Percentiles rank a stretch among this genome's conserved stretches.
Evolutionary conservation across 2,888 invertebrate species (phyloP).

Genomic region (Aphrophora alni): DNA sequence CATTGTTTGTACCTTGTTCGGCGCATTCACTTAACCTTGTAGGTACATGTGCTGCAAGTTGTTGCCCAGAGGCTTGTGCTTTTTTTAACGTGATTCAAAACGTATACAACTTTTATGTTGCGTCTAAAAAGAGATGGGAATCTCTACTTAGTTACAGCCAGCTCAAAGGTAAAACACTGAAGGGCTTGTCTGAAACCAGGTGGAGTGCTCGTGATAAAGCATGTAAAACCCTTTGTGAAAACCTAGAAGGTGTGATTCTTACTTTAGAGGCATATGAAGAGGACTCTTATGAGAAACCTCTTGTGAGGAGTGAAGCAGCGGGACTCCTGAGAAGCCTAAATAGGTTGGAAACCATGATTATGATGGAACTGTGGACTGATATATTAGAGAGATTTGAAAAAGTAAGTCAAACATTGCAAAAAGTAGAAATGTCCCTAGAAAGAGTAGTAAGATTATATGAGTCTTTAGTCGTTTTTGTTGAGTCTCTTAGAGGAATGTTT

Average conservation of each 20-base stretch:
- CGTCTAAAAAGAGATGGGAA: constrained; percentile 32
- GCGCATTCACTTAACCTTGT: constrained; percentile 28
- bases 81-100: constrained; percentile 26
- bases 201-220: constrained; percentile 22
- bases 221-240: constrained; percentile 31
- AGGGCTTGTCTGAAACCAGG: constrained; percentile 30
- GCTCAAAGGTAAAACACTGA: constrained; percentile 6
- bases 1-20: constrained; percentile 21
- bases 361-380: constrained; percentile 30
- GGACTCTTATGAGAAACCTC: constrained; percentile 21
- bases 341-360: constrained; percentile 28
- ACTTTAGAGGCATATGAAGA: constrained; percentile 25
- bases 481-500: constrained; percentile 15
- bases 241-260: constrained; percentile 30
- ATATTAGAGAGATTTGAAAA: constrained; percentile 28
- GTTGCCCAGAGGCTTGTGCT: constrained; percentile 18
- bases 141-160: constrained; percentile 19
- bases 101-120: not conserved
- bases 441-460: constrained; percentile 17
- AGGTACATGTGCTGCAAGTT: constrained; percentile 31
- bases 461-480: constrained; percentile 17
- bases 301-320: constrained; percentile 26
- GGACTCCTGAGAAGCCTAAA: constrained; percentile 17
- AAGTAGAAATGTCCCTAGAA: constrained; percentile 20
- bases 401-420: constrained; percentile 30